phyloP scores from a whole-genome alignment of 1,140 invertebrate genomes.

The Metaphire vulgaris region DNA sequence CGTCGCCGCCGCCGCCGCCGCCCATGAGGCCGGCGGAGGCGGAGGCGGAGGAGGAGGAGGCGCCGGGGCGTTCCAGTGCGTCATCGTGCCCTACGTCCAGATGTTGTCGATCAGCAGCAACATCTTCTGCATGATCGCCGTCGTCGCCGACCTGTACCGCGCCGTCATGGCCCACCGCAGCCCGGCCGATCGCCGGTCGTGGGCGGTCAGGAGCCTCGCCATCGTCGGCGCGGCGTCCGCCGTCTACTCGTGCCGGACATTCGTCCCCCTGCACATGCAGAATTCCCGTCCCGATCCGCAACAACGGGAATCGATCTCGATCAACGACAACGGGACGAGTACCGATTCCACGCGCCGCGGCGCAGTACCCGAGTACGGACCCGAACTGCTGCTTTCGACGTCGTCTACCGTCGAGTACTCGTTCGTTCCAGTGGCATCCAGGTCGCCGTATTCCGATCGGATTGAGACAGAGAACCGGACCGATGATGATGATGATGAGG shows the following conservation, averaged over 20 bases:
- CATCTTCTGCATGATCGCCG: neutral
- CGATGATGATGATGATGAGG: neutral
- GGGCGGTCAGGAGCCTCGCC: neutral
- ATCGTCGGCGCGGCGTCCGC: neutral
- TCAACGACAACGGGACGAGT: too few relatives aligned
- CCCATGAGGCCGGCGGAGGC: too few relatives aligned
- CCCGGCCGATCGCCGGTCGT: neutral
- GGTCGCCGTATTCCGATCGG: too few relatives aligned
- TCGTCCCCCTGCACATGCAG: neutral
- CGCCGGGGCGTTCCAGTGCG: neutral
- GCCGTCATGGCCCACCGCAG: neutral
- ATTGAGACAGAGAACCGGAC: too few relatives aligned
- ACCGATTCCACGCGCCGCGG: too few relatives aligned
- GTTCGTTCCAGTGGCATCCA: too few relatives aligned
- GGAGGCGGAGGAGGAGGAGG: too few relatives aligned
- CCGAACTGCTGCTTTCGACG: too few relatives aligned
- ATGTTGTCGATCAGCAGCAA: neutral
- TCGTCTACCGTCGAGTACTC: too few relatives aligned
- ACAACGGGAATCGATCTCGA: too few relatives aligned
- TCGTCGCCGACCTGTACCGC: neutral
- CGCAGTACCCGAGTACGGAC: too few relatives aligned
- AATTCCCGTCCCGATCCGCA: too few relatives aligned
- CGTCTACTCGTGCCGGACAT: neutral
- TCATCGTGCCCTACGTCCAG: neutral
- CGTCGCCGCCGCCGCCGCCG: neutral